Evolutionary conservation across 2,888 invertebrate genomes (phyloP).

Genomic region (Cerastis rubricosa): DNA sequence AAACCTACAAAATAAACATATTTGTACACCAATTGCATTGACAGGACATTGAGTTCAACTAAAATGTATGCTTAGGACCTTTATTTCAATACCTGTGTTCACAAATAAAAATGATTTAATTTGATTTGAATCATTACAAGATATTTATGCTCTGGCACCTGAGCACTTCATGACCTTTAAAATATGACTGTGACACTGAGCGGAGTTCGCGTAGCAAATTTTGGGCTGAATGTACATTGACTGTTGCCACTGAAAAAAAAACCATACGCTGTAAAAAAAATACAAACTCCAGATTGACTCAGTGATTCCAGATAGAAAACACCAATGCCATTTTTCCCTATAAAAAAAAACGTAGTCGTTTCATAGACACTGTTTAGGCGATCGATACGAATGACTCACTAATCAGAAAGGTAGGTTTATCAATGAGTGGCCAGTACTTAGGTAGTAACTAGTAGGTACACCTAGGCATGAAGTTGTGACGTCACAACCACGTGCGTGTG

Average conservation of each 20-base stretch:
- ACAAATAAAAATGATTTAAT: too few species aligned
- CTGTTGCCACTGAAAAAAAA: too few species aligned
- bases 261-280: not conserved
- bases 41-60: too few species aligned
- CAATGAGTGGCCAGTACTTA: constrained; percentile 37
- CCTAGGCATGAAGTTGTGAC: constrained; percentile 13
- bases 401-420: constrained; percentile 24
- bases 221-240: not conserved
- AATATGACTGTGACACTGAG: not conserved
- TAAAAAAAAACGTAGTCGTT: not conserved
- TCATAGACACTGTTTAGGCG: constrained; percentile 13
- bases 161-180: too few species aligned
- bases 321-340: not conserved
- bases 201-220: not conserved
- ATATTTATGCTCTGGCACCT: not conserved
- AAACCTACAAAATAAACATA: too few species aligned
- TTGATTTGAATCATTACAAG: too few species aligned
- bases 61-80: too few species aligned
- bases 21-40: too few species aligned
- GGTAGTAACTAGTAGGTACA: too few species aligned
- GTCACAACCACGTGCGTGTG: constrained; percentile 37
- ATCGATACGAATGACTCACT: constrained; percentile 33
- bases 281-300: not conserved
- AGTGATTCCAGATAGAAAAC: not conserved
- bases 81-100: too few species aligned